These are phyloP conservation scores for Pardosa pseudoannulata DNA, from an alignment of 2,888 invertebrate species.

Conservation along the genomic window DNA sequence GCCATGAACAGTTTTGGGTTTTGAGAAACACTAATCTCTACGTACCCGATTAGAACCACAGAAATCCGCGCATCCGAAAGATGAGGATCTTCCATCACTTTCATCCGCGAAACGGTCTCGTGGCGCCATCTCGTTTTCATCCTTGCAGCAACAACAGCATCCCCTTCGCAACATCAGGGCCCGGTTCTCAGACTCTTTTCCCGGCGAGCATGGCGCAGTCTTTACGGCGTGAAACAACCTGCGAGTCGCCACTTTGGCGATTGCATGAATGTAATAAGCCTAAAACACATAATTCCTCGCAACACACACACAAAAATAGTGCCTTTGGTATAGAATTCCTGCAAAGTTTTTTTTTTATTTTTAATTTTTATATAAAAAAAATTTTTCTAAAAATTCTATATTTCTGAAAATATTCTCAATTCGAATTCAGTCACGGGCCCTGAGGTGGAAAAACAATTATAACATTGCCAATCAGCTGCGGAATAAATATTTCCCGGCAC, in stretches of 20 bases:
- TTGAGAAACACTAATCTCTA: not conserved
- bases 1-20: not conserved
- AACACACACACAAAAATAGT: too few species aligned
- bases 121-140: slow-evolving; percentile 70
- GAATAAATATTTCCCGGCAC: not conserved
- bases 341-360: too few species aligned
- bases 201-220: not conserved
- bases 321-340: too few species aligned
- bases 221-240: slow-evolving; percentile 1
- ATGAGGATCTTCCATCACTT: slow-evolving; percentile 27
- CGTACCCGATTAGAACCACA: slow-evolving; percentile 62
- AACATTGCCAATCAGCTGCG: not conserved
- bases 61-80: slow-evolving; percentile 62
- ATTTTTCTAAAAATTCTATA: too few species aligned
- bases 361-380: too few species aligned
- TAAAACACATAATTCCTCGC: not conserved
- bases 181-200: not conserved
- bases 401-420: too few species aligned
- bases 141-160: slow-evolving; percentile 67
- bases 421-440: too few species aligned
- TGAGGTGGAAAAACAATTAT: too few species aligned
- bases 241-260: not conserved
- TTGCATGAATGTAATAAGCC: slow-evolving; percentile 14
- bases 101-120: slow-evolving; percentile 53
- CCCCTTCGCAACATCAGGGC: slow-evolving; percentile 51